Conservation (phyloP, 2,797 vertebrate species). For the Chiroxiphia lanceolata region DNA sequence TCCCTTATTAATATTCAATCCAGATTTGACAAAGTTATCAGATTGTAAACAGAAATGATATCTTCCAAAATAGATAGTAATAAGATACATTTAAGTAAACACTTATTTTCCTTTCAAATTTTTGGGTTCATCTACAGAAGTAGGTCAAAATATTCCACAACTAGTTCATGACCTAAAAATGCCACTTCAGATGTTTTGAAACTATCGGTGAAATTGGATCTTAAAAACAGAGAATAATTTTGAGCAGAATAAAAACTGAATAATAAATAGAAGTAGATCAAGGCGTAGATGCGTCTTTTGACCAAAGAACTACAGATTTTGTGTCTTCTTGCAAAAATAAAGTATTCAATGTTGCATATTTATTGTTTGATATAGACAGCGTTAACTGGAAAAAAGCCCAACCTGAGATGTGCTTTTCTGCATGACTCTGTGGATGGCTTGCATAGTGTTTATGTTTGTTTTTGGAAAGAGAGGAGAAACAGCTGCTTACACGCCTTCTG, state of each 20-base stretch:
- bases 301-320: not conserved
- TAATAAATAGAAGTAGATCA: not conserved
- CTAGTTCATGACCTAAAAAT: constrained; percentile 22
- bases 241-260: not conserved
- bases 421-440: not conserved
- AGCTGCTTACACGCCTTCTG: not conserved
- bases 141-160: constrained; percentile 33
- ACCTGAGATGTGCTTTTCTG: not conserved
- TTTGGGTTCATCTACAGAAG: not conserved
- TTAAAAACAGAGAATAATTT: not conserved
- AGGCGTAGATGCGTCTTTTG: not conserved
- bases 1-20: not conserved
- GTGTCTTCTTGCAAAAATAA: not conserved
- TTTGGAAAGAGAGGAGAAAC: not conserved
- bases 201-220: not conserved
- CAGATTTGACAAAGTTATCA: not conserved
- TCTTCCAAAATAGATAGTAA: not conserved
- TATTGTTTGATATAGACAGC: not conserved
- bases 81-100: not conserved
- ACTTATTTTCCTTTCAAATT: not conserved
- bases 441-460: not conserved
- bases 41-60: not conserved
- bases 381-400: not conserved
- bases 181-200: constrained; percentile 10
- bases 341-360: not conserved